A percentile compares a stretch with the other conserved stretches of the same genome.
These are phyloP conservation scores for Cryptoprocta ferox DNA, from an alignment of 2,797 vertebrate species.

Conservation along the genomic window DNA sequence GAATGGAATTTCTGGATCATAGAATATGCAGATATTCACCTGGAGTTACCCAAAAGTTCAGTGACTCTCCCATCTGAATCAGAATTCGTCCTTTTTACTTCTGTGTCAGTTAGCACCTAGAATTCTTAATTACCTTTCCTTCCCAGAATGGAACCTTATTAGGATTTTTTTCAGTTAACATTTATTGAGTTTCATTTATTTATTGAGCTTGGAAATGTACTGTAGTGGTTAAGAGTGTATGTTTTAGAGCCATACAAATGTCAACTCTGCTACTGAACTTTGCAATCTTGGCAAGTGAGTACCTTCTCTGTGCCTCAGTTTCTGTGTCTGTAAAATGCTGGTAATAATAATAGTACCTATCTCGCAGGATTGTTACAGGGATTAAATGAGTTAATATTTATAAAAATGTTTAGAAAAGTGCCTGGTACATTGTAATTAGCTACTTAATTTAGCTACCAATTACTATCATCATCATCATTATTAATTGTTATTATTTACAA, in stretches of 20 bases:
- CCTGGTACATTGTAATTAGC: background rate
- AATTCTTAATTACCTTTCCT: slow-evolving; percentile 41
- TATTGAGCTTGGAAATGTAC: background rate
- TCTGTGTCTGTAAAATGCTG: slow-evolving; percentile 27
- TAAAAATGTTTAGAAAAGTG: background rate
- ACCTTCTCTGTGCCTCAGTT: background rate
- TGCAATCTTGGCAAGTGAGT: background rate
- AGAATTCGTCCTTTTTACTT: slow-evolving; percentile 31
- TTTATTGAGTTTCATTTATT: slow-evolving; percentile 24
- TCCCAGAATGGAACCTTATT: slow-evolving; percentile 24
- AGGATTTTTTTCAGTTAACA: slow-evolving; percentile 30
- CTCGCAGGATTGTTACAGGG: background rate
- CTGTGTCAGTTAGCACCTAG: background rate
- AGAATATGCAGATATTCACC: background rate
- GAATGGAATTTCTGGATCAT: slow-evolving; percentile 21
- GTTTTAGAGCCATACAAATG: slow-evolving; percentile 1
- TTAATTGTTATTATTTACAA: slow-evolving; percentile 25
- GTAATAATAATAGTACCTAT: background rate
- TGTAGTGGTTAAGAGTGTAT: background rate
- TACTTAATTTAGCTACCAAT: slow-evolving; percentile 39
- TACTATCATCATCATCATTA: background rate
- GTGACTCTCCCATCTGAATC: background rate
- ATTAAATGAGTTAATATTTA: slow-evolving; percentile 40
- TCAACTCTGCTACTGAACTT: background rate
- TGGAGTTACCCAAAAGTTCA: slow-evolving; percentile 8